Evolutionary conservation across 2,113 vertebrate species (phyloP).

Genomic region (Tichodroma muraria): DNA sequence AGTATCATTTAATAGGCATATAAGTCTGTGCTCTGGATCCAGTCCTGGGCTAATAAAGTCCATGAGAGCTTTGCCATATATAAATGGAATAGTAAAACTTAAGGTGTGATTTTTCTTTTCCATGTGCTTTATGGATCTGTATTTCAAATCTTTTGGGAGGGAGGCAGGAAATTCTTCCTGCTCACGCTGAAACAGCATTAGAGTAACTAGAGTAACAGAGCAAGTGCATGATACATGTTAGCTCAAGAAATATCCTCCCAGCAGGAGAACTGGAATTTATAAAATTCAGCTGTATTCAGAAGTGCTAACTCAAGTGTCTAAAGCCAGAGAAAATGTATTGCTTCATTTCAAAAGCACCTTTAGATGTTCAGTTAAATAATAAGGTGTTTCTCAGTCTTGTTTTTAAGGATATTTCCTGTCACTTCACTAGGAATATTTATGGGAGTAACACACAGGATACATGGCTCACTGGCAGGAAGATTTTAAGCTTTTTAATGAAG

Average conservation of each 20-base stretch:
- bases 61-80: neutral
- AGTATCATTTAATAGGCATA: neutral
- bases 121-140: rapidly evolving
- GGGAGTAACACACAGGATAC: neutral
- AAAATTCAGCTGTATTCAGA: neutral
- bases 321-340: neutral
- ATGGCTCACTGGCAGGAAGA: neutral
- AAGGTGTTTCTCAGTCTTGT: neutral
- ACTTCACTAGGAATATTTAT: neutral
- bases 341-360: neutral
- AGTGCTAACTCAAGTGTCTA: neutral
- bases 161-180: neutral
- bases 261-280: neutral
- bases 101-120: neutral
- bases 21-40: neutral
- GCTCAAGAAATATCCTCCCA: neutral
- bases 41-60: neutral
- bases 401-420: neutral
- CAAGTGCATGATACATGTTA: neutral
- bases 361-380: neutral
- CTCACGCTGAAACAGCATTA: neutral
- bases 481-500: neutral
- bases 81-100: neutral
- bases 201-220: neutral
- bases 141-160: neutral